Percentiles rank a stretch among this genome's conserved stretches.
phyloP scores from a whole-genome alignment of 1,140 invertebrate genomes.

The Myzus persicae region DNA sequence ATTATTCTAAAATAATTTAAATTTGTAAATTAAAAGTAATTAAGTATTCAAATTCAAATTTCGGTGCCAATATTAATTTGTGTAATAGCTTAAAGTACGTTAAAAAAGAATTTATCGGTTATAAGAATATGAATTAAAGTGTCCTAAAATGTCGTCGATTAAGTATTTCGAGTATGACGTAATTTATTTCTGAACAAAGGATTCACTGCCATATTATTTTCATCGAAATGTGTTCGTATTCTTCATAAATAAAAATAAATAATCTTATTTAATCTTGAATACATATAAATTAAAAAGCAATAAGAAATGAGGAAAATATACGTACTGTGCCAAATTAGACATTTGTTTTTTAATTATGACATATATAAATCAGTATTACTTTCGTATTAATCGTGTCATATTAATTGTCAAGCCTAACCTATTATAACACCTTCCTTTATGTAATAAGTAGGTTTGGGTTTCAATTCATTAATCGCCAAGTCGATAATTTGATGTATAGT shows the following conservation, averaged over 20 bases:
- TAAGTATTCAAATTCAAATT: conserved; percentile 33
- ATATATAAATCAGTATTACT: not conserved
- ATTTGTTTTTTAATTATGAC: not conserved
- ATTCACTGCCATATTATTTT: conserved; percentile 32
- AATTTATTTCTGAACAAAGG: not conserved
- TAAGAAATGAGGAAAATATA: not conserved
- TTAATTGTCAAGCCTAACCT: not conserved
- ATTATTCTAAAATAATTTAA: conserved; percentile 30
- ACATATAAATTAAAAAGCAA: conserved; percentile 15
- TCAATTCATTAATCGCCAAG: not conserved
- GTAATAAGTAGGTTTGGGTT: not conserved
- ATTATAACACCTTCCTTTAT: not conserved
- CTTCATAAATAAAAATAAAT: not conserved
- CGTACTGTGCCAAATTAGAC: conserved; percentile 13
- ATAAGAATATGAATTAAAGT: conserved; percentile 9
- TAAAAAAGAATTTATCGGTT: not conserved
- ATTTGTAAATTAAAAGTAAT: conserved; percentile 15
- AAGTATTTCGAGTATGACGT: not conserved
- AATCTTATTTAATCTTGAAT: not conserved
- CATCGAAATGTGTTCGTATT: conserved; percentile 46
- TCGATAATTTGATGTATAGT: not conserved
- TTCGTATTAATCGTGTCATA: not conserved
- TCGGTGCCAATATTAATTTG: not conserved
- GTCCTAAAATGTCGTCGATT: conserved; percentile 1
- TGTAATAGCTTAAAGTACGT: not conserved